Conservation (phyloP, 37 sponge, comb jelly and placozoan species). For the Oopsacas minuta region DNA sequence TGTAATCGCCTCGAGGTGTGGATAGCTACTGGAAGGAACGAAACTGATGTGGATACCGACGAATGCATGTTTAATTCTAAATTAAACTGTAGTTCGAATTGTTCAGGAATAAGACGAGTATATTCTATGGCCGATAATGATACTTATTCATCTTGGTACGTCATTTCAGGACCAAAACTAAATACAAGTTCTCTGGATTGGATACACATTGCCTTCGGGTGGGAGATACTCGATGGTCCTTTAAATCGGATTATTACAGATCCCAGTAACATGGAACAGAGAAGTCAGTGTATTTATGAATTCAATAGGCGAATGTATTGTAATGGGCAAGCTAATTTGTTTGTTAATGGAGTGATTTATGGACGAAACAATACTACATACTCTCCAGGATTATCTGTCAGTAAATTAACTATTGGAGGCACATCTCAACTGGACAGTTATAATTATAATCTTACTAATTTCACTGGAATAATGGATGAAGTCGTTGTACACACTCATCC, state of each 20-base stretch:
- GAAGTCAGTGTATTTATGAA: background rate
- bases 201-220: background rate
- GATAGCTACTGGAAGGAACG: conserved; percentile 27
- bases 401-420: conserved; percentile 23
- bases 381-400: background rate
- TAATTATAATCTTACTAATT: background rate
- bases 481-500: background rate
- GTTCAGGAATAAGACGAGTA: background rate
- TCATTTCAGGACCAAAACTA: background rate
- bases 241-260: background rate
- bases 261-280: background rate
- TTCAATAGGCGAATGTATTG: background rate
- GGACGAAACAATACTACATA: background rate
- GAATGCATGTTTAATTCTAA: background rate
- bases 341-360: background rate
- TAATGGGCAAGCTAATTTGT: background rate
- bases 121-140: background rate
- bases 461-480: conserved; percentile 16
- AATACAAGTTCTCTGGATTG: background rate
- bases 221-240: background rate
- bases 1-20: conserved; percentile 59
- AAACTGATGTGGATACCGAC: background rate
- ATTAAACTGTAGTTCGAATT: background rate
- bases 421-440: background rate
- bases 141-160: background rate